Evolutionary conservation across 2,888 invertebrate genomes (phyloP).

Genomic region (Spilarctia lutea): DNA sequence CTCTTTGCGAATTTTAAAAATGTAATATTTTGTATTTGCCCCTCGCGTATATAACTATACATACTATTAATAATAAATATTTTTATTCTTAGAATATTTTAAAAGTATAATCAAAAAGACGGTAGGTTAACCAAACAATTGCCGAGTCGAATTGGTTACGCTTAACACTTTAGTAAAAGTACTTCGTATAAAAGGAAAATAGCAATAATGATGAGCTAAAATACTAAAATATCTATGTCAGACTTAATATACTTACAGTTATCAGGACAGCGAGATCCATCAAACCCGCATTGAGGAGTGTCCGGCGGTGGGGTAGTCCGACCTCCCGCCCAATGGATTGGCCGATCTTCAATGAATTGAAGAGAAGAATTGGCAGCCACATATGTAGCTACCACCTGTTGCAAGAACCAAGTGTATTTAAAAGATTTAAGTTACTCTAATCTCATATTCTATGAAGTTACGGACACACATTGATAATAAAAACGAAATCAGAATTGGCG

Average conservation of each 20-base stretch:
- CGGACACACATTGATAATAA: neutral
- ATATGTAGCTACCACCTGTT: conserved; percentile 96
- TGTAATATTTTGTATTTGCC: too few relatives aligned
- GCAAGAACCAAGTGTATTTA: neutral
- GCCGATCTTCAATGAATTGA: conserved; percentile 89
- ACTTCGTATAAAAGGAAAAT: neutral
- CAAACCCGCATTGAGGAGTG: conserved; percentile 97
- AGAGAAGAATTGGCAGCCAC: conserved; percentile 92
- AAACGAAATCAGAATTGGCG: neutral
- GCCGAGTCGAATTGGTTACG: too few relatives aligned
- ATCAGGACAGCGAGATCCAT: conserved; percentile 95
- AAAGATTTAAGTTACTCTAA: neutral
- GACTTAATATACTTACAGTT: conserved; percentile 86
- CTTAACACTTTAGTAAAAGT: too few relatives aligned
- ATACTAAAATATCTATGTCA: neutral
- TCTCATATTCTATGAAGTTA: neutral
- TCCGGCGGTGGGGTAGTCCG: conserved; percentile 93
- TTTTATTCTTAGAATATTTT: too few relatives aligned
- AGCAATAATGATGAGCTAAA: neutral
- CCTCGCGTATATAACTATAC: too few relatives aligned
- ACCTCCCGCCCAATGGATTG: conserved; percentile 96
- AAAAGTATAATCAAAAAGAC: too few relatives aligned
- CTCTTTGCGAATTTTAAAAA: too few relatives aligned
- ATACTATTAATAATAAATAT: too few relatives aligned
- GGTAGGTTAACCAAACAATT: too few relatives aligned